Percentiles rank a stretch among this genome's conserved stretches.
Evolutionary conservation across 1,140 invertebrate species (phyloP).

Genomic region (Ceratitis capitata): DNA sequence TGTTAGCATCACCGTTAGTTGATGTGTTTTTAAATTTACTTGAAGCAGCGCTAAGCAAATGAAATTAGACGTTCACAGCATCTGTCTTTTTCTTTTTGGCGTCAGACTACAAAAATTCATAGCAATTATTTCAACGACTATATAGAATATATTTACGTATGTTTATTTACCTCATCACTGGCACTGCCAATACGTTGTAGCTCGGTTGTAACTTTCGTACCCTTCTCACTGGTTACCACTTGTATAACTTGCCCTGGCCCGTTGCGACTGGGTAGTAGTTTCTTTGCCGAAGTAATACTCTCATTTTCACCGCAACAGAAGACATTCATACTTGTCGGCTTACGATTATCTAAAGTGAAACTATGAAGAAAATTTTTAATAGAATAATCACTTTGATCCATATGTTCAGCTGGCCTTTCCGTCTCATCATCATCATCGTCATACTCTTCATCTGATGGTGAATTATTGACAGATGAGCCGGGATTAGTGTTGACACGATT

Average conservation of each 20-base stretch:
- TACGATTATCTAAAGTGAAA: constrained; percentile 46
- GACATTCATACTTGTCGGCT: constrained; percentile 46
- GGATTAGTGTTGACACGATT: constrained; percentile 43
- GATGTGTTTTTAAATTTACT: background rate
- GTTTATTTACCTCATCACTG: background rate
- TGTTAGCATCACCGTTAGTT: background rate
- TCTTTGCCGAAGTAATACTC: constrained; percentile 40
- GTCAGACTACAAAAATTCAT: background rate
- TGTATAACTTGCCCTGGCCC: constrained; percentile 61
- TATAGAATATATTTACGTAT: background rate
- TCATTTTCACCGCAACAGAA: constrained; percentile 59
- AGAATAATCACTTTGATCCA: constrained; percentile 59
- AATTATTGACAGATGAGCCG: constrained; percentile 42
- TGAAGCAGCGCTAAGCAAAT: background rate
- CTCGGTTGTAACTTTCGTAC: constrained; percentile 35
- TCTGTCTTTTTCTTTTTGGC: constrained; percentile 22
- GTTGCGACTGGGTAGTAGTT: constrained; percentile 49
- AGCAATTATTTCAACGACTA: background rate
- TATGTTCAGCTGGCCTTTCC: constrained; percentile 49
- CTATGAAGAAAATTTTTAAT: constrained; percentile 43
- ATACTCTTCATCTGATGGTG: constrained; percentile 40
- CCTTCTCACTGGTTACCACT: constrained; percentile 50
- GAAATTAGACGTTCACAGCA: background rate
- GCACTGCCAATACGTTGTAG: background rate
- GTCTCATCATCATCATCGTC: constrained; percentile 40